Evolutionary conservation across 2,888 invertebrate genomes (phyloP).

Genomic region (Tetragnatha montana): DNA sequence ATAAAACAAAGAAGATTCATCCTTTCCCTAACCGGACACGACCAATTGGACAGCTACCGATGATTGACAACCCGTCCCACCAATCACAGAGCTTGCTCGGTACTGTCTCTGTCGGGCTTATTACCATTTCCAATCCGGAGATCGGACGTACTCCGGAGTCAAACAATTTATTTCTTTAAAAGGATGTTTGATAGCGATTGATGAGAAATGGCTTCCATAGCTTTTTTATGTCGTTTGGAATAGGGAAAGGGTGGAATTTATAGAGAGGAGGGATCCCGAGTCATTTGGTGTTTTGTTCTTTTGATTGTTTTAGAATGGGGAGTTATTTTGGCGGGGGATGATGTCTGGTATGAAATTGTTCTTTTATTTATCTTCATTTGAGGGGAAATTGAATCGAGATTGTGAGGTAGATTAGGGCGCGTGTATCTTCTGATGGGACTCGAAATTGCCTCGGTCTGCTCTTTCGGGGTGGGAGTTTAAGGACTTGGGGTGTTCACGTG

Average conservation of each 20-base stretch:
- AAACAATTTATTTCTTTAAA: constrained; percentile 48
- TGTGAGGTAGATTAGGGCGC: neutral
- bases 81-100: constrained; percentile 40
- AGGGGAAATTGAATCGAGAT: neutral
- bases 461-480: no score
- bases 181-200: constrained; percentile 52
- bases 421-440: no score
- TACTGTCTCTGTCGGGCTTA: constrained; percentile 51
- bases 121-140: constrained; percentile 62
- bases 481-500: no score
- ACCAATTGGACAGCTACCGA: constrained; percentile 60
- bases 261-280: neutral
- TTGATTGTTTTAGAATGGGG: neutral
- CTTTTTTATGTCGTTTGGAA: constrained; percentile 7
- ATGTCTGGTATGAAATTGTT: neutral
- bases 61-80: constrained; percentile 58
- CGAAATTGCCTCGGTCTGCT: no score
- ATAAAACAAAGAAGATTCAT: constrained; percentile 38
- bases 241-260: no score
- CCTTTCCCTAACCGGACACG: constrained; percentile 50
- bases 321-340: neutral
- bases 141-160: constrained; percentile 36
- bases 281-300: neutral
- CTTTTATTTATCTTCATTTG: neutral
- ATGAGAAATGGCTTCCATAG: constrained; percentile 42